A percentile compares a stretch with the other conserved stretches of the same genome.
Conservation (phyloP, 92 coral and sea anemone species). For the Montipora capitata region DNA sequence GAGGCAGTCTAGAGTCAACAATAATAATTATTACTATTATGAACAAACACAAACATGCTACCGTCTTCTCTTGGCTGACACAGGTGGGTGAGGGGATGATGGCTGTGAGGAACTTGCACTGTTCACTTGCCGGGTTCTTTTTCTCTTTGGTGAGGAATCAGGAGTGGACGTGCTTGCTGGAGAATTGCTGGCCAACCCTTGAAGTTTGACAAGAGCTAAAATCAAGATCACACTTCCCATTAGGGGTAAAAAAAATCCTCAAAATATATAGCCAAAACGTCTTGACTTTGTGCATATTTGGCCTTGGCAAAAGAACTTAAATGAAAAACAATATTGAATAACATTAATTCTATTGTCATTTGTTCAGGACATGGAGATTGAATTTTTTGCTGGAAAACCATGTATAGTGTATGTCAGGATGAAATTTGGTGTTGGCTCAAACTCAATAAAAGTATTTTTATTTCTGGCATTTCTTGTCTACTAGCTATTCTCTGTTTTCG, state of each 20-base stretch:
- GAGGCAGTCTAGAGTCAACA: background rate
- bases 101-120: slow-evolving; percentile 99
- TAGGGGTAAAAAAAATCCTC: background rate
- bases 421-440: too few species aligned
- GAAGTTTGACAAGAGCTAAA: slow-evolving; percentile 93
- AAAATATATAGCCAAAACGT: background rate
- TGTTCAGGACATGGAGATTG: too few species aligned
- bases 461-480: too few species aligned
- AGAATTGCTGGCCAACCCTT: slow-evolving; percentile 83
- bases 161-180: slow-evolving; percentile 92
- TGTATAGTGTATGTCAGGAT: too few species aligned
- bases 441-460: too few species aligned
- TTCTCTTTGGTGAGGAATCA: slow-evolving; percentile 99
- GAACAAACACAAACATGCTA: slow-evolving; percentile 45
- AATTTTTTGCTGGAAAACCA: too few species aligned
- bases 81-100: slow-evolving; percentile 96
- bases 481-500: too few species aligned
- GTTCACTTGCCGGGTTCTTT: slow-evolving; percentile 97
- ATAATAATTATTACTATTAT: background rate
- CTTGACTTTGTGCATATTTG: too few species aligned
- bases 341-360: too few species aligned
- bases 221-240: slow-evolving; percentile 46
- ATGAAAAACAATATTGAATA: too few species aligned
- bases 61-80: slow-evolving; percentile 95
- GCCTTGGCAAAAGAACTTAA: too few species aligned